phyloP scores from a whole-genome alignment of 2,888 invertebrate species.

The Dynastes hyllus region DNA sequence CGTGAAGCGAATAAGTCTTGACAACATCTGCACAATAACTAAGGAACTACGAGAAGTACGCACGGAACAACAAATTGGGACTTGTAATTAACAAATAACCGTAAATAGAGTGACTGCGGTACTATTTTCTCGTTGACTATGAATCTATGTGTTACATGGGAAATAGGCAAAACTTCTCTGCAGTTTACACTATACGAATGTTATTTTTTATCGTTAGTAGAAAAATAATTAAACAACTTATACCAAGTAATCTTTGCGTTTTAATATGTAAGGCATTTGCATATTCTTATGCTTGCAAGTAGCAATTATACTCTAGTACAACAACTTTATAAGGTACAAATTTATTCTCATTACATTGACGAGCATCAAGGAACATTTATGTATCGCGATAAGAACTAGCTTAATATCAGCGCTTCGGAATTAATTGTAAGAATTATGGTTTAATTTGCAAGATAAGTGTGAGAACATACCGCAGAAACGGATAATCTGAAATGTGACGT shows the following conservation, averaged over 20 bases:
- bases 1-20: not conserved
- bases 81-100: conserved; percentile 33
- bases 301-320: not conserved
- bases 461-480: no score
- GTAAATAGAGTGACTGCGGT: not conserved
- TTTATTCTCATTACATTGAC: no score
- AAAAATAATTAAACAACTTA: conserved; percentile 1
- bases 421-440: no score
- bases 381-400: no score
- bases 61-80: conserved; percentile 19
- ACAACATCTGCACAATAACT: conserved; percentile 13
- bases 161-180: conserved; percentile 1
- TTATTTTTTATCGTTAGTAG: conserved; percentile 17
- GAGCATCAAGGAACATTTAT: no score
- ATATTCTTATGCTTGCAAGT: not conserved
- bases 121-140: not conserved
- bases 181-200: not conserved
- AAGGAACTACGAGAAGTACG: conserved; percentile 26
- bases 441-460: no score
- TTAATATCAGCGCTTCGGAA: no score
- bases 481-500: no score
- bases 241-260: conserved; percentile 14
- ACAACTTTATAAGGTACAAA: no score
- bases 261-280: conserved; percentile 26
- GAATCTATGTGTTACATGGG: conserved; percentile 5